Percentiles rank a stretch among this genome's conserved stretches.
Conservation (phyloP, 1,140 invertebrate species). For the Drosophila lacertosa region DNA sequence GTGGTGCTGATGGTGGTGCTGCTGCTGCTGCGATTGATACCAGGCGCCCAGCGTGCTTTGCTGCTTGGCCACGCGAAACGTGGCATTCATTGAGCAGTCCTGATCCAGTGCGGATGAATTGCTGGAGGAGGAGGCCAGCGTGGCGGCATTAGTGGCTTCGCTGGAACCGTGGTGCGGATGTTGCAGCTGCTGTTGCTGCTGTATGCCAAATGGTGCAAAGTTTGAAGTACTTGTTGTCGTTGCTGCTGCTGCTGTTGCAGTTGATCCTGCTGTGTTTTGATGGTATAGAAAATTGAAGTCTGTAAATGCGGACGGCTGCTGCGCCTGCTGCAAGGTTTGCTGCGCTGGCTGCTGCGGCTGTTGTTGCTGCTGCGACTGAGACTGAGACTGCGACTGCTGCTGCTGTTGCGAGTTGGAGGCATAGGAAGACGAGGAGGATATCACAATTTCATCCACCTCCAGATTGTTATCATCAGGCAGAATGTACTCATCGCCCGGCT, state of each 20-base stretch:
- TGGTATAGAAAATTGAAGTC: slow-evolving; percentile 75
- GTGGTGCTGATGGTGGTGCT: slow-evolving; percentile 22
- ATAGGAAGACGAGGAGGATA: slow-evolving; percentile 78
- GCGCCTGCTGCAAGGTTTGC: slow-evolving; percentile 21
- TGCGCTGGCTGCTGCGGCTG: slow-evolving; percentile 13
- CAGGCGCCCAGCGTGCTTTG: slow-evolving; percentile 47
- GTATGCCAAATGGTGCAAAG: slow-evolving; percentile 55
- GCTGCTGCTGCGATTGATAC: slow-evolving; percentile 45
- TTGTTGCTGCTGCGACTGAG: slow-evolving; percentile 40
- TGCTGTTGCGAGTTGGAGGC: slow-evolving; percentile 44
- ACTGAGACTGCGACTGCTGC: slow-evolving; percentile 25
- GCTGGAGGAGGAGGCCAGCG: slow-evolving; percentile 71
- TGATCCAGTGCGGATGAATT: slow-evolving; percentile 67
- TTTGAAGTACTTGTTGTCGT: slow-evolving; percentile 26
- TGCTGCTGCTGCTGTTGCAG: slow-evolving; percentile 23
- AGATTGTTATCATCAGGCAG: slow-evolving; percentile 66
- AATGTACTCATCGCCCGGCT: slow-evolving; percentile 70
- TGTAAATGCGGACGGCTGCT: slow-evolving; percentile 35
- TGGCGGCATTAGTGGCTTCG: slow-evolving; percentile 77
- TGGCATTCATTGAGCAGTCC: slow-evolving; percentile 70
- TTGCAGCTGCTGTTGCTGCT: slow-evolving; percentile 49
- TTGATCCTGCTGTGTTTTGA: slow-evolving; percentile 30
- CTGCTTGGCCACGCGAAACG: slow-evolving; percentile 60
- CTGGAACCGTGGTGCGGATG: slow-evolving; percentile 55
- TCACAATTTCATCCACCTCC: slow-evolving; percentile 77